Evolutionary conservation across 2,888 invertebrate species (phyloP).

Genomic region (Synergus japonicus): DNA sequence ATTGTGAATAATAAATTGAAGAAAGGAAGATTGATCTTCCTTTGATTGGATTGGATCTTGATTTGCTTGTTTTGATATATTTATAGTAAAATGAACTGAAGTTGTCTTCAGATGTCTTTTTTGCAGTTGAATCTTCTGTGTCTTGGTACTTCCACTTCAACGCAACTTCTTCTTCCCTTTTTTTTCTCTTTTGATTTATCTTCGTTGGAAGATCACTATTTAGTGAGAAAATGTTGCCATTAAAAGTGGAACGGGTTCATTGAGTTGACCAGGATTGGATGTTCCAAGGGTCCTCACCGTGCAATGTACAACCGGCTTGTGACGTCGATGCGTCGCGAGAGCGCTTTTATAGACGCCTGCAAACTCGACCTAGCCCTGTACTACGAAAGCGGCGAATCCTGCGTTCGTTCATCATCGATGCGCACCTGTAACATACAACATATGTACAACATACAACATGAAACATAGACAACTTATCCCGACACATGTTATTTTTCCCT

Average conservation of each 20-base stretch:
- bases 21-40: not conserved
- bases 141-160: not conserved
- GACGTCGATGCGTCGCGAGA: slow-evolving; percentile 54
- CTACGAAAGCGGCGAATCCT: slow-evolving; percentile 51
- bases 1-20: not conserved
- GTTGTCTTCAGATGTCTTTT: not conserved
- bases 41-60: not conserved
- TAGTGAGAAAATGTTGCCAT: slow-evolving; percentile 17
- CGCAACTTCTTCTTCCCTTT: not conserved
- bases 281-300: slow-evolving; percentile 52
- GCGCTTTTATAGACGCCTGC: slow-evolving; percentile 56
- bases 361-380: slow-evolving; percentile 50
- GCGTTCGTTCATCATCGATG: slow-evolving; percentile 44
- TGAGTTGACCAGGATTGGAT: slow-evolving; percentile 49
- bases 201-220: slow-evolving; percentile 12
- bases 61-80: not conserved
- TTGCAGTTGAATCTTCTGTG: not conserved
- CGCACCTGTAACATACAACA: slow-evolving; percentile 30
- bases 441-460: not conserved
- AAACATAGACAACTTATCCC: not conserved
- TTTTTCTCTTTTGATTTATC: slow-evolving; percentile 11
- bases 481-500: slow-evolving; percentile 49
- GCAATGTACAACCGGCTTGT: slow-evolving; percentile 57
- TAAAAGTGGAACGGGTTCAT: slow-evolving; percentile 43
- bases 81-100: not conserved